These are phyloP conservation scores for Drosophila pruinosa DNA, from an alignment of 1,140 invertebrate genomes.

Conservation along the genomic window DNA sequence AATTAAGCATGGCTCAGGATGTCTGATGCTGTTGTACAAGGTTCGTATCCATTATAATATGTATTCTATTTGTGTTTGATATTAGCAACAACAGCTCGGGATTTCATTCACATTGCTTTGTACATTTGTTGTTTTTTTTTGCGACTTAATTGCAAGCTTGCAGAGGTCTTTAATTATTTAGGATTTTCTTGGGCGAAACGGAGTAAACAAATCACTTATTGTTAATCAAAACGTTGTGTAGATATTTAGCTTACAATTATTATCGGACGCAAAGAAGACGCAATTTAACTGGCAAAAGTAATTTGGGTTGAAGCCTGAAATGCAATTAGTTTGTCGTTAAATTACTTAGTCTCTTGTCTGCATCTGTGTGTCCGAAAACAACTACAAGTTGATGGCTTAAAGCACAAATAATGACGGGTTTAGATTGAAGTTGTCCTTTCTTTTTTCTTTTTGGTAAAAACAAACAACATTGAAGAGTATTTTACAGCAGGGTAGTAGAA, in stretches of 20 bases:
- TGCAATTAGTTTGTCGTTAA: conserved; percentile 32
- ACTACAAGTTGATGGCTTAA: background rate
- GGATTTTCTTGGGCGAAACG: conserved; percentile 7
- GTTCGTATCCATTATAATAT: conserved; percentile 54
- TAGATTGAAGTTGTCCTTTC: background rate
- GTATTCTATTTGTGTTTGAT: conserved; percentile 38
- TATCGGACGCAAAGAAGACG: background rate
- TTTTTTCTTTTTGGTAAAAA: background rate
- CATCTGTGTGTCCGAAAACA: background rate
- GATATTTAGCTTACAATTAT: conserved; percentile 15
- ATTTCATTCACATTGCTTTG: conserved; percentile 17
- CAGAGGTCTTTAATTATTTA: conserved; percentile 52
- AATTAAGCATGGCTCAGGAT: conserved; percentile 41
- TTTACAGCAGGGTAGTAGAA: no score
- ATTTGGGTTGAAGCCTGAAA: conserved; percentile 27
- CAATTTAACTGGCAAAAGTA: conserved; percentile 37
- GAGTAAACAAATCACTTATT: conserved; percentile 47
- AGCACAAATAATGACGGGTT: conserved; percentile 1
- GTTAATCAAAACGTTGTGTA: conserved; percentile 35
- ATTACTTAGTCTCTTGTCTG: background rate
- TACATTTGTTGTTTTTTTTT: conserved; percentile 16
- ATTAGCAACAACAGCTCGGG: conserved; percentile 22
- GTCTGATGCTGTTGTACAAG: conserved; percentile 23
- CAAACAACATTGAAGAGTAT: background rate
- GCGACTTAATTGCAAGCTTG: conserved; percentile 51